Conservation (phyloP, 2,888 invertebrate species). For the Drymonia ruficornis region DNA sequence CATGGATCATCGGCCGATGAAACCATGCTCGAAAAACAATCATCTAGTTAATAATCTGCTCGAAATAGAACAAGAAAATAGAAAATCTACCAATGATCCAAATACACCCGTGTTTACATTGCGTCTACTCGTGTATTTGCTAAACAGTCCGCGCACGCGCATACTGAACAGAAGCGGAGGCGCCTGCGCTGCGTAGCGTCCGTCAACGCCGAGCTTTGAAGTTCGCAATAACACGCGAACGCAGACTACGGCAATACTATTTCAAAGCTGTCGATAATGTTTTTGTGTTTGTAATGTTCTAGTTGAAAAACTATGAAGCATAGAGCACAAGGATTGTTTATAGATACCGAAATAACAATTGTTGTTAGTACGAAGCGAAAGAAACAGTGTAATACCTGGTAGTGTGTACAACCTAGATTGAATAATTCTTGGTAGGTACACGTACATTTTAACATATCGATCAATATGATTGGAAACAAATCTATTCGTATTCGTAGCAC, state of each 20-base stretch:
- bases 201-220: constrained; percentile 44
- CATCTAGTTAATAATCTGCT: neutral
- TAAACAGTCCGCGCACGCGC: constrained; percentile 24
- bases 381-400: neutral
- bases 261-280: constrained; percentile 6
- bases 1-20: neutral
- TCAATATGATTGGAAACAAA: too few relatives aligned
- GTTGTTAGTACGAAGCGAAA: neutral
- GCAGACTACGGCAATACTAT: neutral
- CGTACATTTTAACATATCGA: too few relatives aligned
- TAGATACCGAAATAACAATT: neutral
- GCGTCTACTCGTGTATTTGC: constrained; percentile 21
- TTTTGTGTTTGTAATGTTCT: neutral
- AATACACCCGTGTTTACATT: constrained; percentile 21
- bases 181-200: constrained; percentile 44
- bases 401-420: too few relatives aligned
- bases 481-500: too few relatives aligned
- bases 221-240: constrained; percentile 34
- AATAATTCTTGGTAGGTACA: neutral
- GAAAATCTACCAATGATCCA: constrained; percentile 7
- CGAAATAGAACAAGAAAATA: constrained; percentile 7
- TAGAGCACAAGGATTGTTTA: neutral
- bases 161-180: constrained; percentile 14
- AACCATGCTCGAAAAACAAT: neutral
- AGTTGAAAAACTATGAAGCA: neutral